Percentiles rank a stretch among this genome's conserved stretches.
These are phyloP conservation scores for Pseudomyrmex dendroicus DNA, from an alignment of 1,140 invertebrate species.

Conservation along the genomic window DNA sequence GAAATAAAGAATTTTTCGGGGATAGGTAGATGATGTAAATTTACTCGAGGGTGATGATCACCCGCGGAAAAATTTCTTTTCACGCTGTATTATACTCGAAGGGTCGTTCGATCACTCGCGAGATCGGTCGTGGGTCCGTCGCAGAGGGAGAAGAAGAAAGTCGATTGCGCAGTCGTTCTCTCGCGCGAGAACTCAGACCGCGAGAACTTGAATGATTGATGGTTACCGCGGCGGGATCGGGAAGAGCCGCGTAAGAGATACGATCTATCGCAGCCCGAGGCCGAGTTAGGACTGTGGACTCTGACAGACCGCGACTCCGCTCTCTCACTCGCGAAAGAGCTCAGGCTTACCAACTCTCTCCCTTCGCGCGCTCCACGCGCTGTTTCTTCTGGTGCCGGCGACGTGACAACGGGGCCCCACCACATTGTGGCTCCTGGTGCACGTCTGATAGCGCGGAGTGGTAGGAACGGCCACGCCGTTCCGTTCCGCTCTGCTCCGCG, in stretches of 20 bases:
- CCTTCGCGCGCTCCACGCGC: neutral
- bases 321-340: slow-evolving; percentile 70
- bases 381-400: slow-evolving; percentile 31
- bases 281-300: slow-evolving; percentile 84
- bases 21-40: neutral
- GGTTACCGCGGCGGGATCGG: slow-evolving; percentile 68
- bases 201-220: slow-evolving; percentile 39
- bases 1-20: neutral
- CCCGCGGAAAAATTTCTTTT: neutral
- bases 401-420: slow-evolving; percentile 57
- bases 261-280: slow-evolving; percentile 83
- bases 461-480: slow-evolving; percentile 26
- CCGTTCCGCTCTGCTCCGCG: neutral
- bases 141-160: neutral
- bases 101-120: slow-evolving; percentile 51
- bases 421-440: slow-evolving; percentile 59
- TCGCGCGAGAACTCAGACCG: slow-evolving; percentile 37
- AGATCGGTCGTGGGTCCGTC: slow-evolving; percentile 16
- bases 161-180: neutral
- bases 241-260: slow-evolving; percentile 70
- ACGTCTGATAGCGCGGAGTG: slow-evolving; percentile 62
- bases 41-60: neutral
- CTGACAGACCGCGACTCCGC: slow-evolving; percentile 73
- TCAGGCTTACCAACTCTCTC: slow-evolving; percentile 69
- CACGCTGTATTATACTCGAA: neutral